Base-by-base conservation (phyloP, 1,140 invertebrate species). In the Subanguina moxae region DNA sequence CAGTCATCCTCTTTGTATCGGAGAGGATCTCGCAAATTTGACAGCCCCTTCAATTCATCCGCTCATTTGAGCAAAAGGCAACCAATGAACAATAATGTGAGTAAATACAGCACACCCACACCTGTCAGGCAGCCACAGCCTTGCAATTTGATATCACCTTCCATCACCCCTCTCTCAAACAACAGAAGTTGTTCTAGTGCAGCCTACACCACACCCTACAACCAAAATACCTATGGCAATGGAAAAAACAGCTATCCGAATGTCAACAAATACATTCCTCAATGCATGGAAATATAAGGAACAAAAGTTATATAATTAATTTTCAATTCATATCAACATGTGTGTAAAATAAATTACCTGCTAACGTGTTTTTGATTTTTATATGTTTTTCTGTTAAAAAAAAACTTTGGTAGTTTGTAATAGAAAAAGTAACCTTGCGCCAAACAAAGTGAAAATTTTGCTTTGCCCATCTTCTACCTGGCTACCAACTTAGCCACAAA, bases 191-290 rank as follows among this genome's bases (percentile, higher is more conserved):
- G 23, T 15, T 52, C 48, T 5, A 19, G 8, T 19, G 8, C 48
- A 5, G 23, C n/a, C 48, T 52, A 25, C 48, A 25, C 48, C n/a
- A 25, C n/a, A 7, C 3, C 48, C 15, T 52, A 52, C 48, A 25
- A 15, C 15, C 48, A 52, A 21, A 52, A 25, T 15, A 19, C 23
- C 23, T 52, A 52, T 52, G 48, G 48, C n/a, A 25, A 25, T 52
- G 48, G 48, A 52, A 52, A 25, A 25, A 52, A 52, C 48, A 52
- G 23, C 48, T 21, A 52, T 25, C n/a, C n/a, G 3, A 52, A 52
- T 52, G 48, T 15, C n/a, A 52, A 52, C 15, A 52, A 52, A 52
- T 52, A 45, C 15, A 52, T 52, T 52, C 48, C 48, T 21, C 15
- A 3, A 52, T 52, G 48, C 15, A 52, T 52, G 48, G 48, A 15